These are phyloP conservation scores for Drosophila mayaguana DNA, from an alignment of 2,888 invertebrate species.

Conservation along the genomic window DNA sequence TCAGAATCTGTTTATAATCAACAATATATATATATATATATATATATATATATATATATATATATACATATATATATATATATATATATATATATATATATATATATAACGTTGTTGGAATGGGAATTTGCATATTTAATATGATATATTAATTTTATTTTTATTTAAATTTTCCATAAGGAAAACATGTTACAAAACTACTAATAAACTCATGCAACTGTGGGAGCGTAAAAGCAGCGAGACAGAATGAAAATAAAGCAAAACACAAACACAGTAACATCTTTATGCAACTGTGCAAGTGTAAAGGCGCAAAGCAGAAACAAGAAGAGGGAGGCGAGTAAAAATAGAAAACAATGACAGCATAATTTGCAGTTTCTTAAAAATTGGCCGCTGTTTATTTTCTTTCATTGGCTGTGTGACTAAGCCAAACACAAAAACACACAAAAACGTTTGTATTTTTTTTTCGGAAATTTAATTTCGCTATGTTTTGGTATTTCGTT, in stretches of 20 bases:
- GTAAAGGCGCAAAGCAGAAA: neutral
- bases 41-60: no score
- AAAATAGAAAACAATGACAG: slow-evolving; percentile 27
- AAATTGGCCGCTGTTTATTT: slow-evolving; percentile 23
- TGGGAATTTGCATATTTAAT: neutral
- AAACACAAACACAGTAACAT: neutral
- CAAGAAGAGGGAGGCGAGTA: neutral
- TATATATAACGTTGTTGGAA: no score
- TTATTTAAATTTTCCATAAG: neutral
- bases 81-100: no score
- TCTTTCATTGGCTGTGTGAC: slow-evolving; percentile 11
- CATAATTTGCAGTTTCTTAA: slow-evolving; percentile 31
- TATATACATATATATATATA: no score
- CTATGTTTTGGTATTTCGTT: neutral
- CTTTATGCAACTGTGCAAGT: slow-evolving; percentile 5
- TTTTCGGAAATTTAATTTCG: slow-evolving; percentile 9
- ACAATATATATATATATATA: no score
- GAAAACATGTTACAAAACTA: no score
- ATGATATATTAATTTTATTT: no score
- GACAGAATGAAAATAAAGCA: neutral
- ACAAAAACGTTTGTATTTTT: neutral
- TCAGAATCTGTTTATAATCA: neutral
- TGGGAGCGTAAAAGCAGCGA: neutral
- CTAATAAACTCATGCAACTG: neutral
- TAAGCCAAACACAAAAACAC: slow-evolving; percentile 29